Base-by-base conservation (phyloP, 2,797 vertebrate genomes). In the Manis crassicaudata region DNA sequence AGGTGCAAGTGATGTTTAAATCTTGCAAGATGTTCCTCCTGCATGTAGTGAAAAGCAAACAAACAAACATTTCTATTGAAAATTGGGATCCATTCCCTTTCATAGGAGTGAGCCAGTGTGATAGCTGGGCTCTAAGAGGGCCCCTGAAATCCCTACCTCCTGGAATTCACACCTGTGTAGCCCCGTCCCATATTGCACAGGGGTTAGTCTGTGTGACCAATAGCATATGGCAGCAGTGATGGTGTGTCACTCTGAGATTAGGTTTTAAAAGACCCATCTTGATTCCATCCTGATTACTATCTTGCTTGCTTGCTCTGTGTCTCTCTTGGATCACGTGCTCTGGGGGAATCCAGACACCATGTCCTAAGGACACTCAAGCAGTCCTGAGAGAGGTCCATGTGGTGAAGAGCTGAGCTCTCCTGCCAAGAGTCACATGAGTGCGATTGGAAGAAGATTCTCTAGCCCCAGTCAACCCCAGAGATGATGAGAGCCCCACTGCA, bases 21-120 rank as follows among this genome's bases (percentile, higher is more conserved):
- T 96, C n/a, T 0, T 98, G 98, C 13, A 99, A 98, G 97, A 99
- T 99, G 98, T 99, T 99, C 98, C 98, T 98, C 92, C 98, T 99
- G 97, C 43, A 85, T n/a, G 75, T 87, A 92, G 90, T 14, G 18
- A 65, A 83, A 94, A 90, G 79, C 94, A 88, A 62, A 54, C 62
- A 96, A 92, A 56, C 23, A 81, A 37, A 93, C 27, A 46, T 46
- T 25, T 72, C 9, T 37, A 2, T 43, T 60, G 43, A 79, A 76
- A 72, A 82, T 7, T 56, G 35, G 21, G 63, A 16, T 27, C 68
- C 35, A 14, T 80, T 6, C 23, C 23, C 16, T 77, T 17, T n/a
- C 18, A 63, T 11, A 32, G 11, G 37, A 4, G 3, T 82, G 86
- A 96, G 73, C 6, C 17, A 9, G 7, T 25, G n/a, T 65, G 3